These are phyloP conservation scores for fruit fly (Drosophila melanogaster) DNA, from an alignment of 1,140 invertebrate genomes.

Conservation along the genomic window Release_6_plus_ISO1_MT NT_037436.4:16840001-16840500, in stretches of 20 bases:
- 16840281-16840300: conserved; percentile 18
- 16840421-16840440: conserved; percentile 44
- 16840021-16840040: conserved; percentile 60
- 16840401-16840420: conserved; percentile 65
- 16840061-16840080: conserved; percentile 48
- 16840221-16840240: conserved; percentile 15
- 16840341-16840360: conserved; percentile 57
- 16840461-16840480: conserved; percentile 37
- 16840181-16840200: conserved; percentile 10
- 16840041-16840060: conserved; percentile 64
- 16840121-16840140: conserved; percentile 41
- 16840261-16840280: conserved; percentile 19
- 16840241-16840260: background rate
- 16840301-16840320: conserved; percentile 76
- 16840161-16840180: conserved; percentile 14
- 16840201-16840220: conserved; percentile 23
- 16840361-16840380: conserved; percentile 76
- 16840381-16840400: conserved; percentile 61
- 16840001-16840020: conserved; percentile 55
- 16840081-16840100: conserved; percentile 60
- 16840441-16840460: conserved; percentile 30
- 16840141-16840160: conserved; percentile 47
- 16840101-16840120: conserved; percentile 61
- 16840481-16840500: conserved; percentile 43
- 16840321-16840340: conserved; percentile 83